Base-by-base conservation (phyloP, 2,797 vertebrate species). In the Malacoctenus gilli region DNA sequence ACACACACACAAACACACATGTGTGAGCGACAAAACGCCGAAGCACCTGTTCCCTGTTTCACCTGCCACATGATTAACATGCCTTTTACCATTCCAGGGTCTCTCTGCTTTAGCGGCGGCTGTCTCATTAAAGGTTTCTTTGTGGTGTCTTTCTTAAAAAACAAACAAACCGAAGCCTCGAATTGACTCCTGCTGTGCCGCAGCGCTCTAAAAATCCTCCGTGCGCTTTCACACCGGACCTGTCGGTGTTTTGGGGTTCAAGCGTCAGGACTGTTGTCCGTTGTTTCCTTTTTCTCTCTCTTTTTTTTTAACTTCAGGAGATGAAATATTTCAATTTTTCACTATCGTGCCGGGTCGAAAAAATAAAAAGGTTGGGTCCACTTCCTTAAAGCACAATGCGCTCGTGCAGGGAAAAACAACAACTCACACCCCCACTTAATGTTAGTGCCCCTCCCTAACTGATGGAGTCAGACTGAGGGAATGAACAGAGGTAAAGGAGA, bases 211-310 rank as follows among this genome's bases (percentile, higher is more conserved):
- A 46, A 30, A 42, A 21, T 19, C 35, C 51, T 21, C 9, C 39
- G 12, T 72, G 16, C 59, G 59, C 49, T 57, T 31, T 50, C 11
- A 38, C 51, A 43, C 4, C 54, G 46, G 28, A 59, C 23, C 10
- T 15, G 4, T 56, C 60, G 4, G 21, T 3, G 54, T 62, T 67
- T 70, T 21, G 49, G 4, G 38, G 69, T 78, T 85, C 82, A 78
- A 80, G 71, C 68, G 77, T 80, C 86, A 82, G 83, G 83, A 86
- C 64, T 64, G 52, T 42, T 54, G 66, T 35, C 54, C n/a, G 5
- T 28, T 3, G 13, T 28, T 11, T 32, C 1, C 42, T 70, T 55
- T 23, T 72, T 53, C 56, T 30, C 0, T 62, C 37, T 61, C 68
- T 55, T 21, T 57, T 62, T 83, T 76, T 81, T 76, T 74, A 65